Percentiles rank a stretch among this genome's conserved stretches.
These are phyloP conservation scores for Pseudochromis fuscus DNA, from an alignment of 2,797 vertebrate genomes.

Conservation along the genomic window DNA sequence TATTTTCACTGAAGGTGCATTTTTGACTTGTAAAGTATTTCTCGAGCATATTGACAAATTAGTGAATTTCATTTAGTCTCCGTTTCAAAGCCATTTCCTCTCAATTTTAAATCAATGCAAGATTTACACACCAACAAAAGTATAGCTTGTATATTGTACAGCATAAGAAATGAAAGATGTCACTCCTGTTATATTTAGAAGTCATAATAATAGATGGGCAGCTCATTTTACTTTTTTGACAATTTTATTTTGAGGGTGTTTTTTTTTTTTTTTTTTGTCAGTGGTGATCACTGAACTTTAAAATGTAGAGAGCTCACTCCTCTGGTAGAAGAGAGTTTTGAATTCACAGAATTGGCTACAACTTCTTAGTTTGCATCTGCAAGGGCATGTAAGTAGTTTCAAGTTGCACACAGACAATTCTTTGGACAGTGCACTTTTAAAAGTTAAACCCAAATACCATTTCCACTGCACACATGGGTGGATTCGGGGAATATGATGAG, in stretches of 20 bases:
- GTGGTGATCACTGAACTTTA: conserved; percentile 51
- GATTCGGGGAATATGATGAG: conserved; percentile 33
- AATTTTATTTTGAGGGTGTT: conserved; percentile 29
- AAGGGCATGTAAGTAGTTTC: conserved; percentile 50
- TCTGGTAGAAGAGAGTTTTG: conserved; percentile 46
- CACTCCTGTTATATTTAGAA: conserved; percentile 56
- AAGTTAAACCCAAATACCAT: conserved; percentile 23
- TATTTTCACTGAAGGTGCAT: conserved; percentile 25
- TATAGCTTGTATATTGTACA: conserved; percentile 23
- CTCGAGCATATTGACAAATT: conserved; percentile 51
- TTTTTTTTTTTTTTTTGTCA: conserved; percentile 21
- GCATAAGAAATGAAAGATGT: conserved; percentile 39
- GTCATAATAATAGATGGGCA: conserved; percentile 55
- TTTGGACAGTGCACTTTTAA: conserved; percentile 72
- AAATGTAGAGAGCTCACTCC: conserved; percentile 51
- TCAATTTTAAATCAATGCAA: conserved; percentile 50
- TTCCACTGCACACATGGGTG: conserved; percentile 20
- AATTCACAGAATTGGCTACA: conserved; percentile 35
- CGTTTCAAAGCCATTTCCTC: conserved; percentile 28
- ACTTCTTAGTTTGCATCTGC: conserved; percentile 32
- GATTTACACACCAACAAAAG: conserved; percentile 50
- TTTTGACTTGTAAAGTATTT: conserved; percentile 52
- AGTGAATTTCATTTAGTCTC: neutral
- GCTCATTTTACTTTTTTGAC: conserved; percentile 61
- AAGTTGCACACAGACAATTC: conserved; percentile 61